Evolutionary conservation across 1,140 invertebrate species (phyloP), one percentile per base, ranked within the genome.

Genomic region (Myzus persicae): DNA sequence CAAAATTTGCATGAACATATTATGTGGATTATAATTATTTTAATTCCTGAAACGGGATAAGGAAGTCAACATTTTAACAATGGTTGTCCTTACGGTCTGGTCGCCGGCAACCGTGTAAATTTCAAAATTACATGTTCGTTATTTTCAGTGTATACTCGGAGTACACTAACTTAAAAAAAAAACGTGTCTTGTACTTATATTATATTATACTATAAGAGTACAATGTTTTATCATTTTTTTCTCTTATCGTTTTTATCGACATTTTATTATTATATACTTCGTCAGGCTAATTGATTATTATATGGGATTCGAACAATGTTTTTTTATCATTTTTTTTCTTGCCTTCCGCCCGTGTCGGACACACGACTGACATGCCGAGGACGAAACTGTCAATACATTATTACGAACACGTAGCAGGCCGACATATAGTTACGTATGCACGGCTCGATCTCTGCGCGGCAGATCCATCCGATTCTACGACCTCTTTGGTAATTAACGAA

Each of bases 401-500:
- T 93, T 82, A 81, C 91, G 48, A 48, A 93, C 91, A 93, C 91
- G 91, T 93, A 93, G 38, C 51, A 67, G 6, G 22, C 38, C 89
- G 54, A 48, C 81, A 18, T 44, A 76, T 51, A 46, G 91, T 93
- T 84, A 42, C n/a, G 91, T 84, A 93, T 85, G 91, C 91, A 84
- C 59, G 59, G 90, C 90, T 91, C 54, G 89, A 90, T 90, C 89
- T 31, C 89, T 0, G 82, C 31, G 42, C 81, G 91, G 81, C 91
- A 93, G 91, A 93, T 84, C 44, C 40, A 46, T 76, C 91, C 67
- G 44, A 36, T 44, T 44, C n/a, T 36, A 9, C 46, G 46, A 93
- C 91, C 44, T 93, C 67, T 93, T 93, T 93, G 91, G 81, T 93
- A 93, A 93, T 93, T 93, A 93, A 93, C 81, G 38, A 93, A 93